Conservation (phyloP, 2,888 invertebrate genomes). For the Synanthedon andrenaeformis region DNA sequence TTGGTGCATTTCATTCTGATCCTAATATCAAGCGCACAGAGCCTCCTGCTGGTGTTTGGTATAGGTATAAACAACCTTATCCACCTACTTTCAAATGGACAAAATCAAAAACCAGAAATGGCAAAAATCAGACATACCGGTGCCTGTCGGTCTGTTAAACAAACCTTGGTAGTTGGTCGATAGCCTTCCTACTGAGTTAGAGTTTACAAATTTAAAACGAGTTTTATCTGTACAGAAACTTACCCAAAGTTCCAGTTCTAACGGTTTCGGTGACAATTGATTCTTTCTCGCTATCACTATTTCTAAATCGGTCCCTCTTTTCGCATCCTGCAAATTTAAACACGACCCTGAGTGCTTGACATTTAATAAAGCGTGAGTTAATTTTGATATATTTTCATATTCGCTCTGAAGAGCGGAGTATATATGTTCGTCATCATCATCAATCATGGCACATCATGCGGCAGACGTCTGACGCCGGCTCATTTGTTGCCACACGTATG, state of each 20-base stretch:
- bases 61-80: too few relatives aligned
- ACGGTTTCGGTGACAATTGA: conserved; percentile 80
- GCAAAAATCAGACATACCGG: too few relatives aligned
- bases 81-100: too few relatives aligned
- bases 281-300: conserved; percentile 85
- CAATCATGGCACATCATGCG: conserved; percentile 38
- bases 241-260: conserved; percentile 87
- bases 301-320: conserved; percentile 84
- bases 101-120: too few relatives aligned
- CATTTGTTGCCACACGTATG: conserved; percentile 24
- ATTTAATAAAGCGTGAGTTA: conserved; percentile 20
- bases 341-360: conserved; percentile 2
- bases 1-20: too few relatives aligned
- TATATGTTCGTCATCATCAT: conserved; percentile 39
- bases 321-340: conserved; percentile 73
- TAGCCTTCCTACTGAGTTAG: too few relatives aligned
- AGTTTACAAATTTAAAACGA: too few relatives aligned
- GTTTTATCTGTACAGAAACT: conserved; percentile 17
- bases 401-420: conserved; percentile 16
- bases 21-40: too few relatives aligned
- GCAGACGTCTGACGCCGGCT: conserved; percentile 29
- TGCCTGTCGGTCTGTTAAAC: too few relatives aligned
- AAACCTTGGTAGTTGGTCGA: too few relatives aligned
- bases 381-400: conserved; percentile 27
- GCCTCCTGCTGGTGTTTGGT: too few relatives aligned